phyloP scores from a whole-genome alignment of 2,113 vertebrate genomes.

The Pungitius pungitius region DNA sequence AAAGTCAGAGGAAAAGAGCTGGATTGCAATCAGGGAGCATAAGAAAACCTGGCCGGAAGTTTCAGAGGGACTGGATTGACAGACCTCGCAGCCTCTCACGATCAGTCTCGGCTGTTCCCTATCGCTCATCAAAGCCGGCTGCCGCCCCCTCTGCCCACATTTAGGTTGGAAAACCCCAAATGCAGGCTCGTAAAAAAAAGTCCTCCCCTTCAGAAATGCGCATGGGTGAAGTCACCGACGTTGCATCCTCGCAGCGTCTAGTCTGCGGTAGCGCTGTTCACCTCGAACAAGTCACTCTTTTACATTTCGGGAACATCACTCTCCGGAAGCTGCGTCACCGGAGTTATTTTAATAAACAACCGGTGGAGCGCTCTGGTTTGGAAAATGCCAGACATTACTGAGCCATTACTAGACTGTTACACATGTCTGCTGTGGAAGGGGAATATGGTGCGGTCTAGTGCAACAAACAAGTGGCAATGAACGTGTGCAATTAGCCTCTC shows the following conservation, averaged over 20 bases:
- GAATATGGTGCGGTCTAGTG: slow-evolving; percentile 20
- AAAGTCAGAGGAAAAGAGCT: background rate
- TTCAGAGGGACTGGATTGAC: slow-evolving; percentile 21
- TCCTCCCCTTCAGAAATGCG: slow-evolving; percentile 16
- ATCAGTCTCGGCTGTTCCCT: background rate
- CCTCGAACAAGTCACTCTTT: slow-evolving; percentile 53
- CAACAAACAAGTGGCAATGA: slow-evolving; percentile 44
- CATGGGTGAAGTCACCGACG: slow-evolving; percentile 47
- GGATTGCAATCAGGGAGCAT: background rate
- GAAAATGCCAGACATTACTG: slow-evolving; percentile 60
- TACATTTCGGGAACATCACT: slow-evolving; percentile 46
- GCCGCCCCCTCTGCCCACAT: slow-evolving; percentile 32
- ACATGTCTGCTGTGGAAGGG: slow-evolving; percentile 60
- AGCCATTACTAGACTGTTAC: slow-evolving; percentile 67
- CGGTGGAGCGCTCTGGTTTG: slow-evolving; percentile 32
- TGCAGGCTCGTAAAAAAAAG: slow-evolving; percentile 10
- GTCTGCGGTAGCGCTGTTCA: slow-evolving; percentile 36
- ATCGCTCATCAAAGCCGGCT: slow-evolving; percentile 3
- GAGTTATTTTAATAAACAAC: slow-evolving; percentile 59
- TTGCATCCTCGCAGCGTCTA: slow-evolving; percentile 23
- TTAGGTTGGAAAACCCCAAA: slow-evolving; percentile 12
- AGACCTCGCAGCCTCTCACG: slow-evolving; percentile 12
- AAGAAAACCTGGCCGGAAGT: background rate
- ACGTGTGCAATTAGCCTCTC: slow-evolving; percentile 19
- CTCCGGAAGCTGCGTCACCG: slow-evolving; percentile 30